Evolutionary conservation across 2,888 invertebrate genomes (phyloP), one percentile per base, ranked within the genome.

Genomic region (Punctoribates punctum): DNA sequence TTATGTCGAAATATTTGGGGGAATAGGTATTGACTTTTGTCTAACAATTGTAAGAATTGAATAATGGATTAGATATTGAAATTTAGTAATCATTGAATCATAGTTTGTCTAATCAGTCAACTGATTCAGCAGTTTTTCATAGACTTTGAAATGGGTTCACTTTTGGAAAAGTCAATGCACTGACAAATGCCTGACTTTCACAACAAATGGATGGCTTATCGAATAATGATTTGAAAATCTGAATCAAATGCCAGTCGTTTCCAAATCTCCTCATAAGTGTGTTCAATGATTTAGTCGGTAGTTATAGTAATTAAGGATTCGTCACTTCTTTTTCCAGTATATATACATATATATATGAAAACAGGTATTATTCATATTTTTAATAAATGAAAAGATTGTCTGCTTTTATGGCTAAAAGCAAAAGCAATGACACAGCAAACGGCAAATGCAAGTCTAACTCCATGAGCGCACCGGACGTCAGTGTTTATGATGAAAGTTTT

Each of bases 371-470:
- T 67, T 67, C 62, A 62, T 60, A 60, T 67, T 20, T 67, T 60
- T 13, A 15, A 57, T 25, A 23, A 23, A 57, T 23, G 25, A 11
- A 60, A 57, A 67, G 20, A 29, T 67, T 67, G 65, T 67, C 38
- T 34, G n/a, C 29, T 11, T 48, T 29, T 38, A 20, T 5, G 34
- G 25, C 5, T 42, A 42, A 20, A 70, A 20, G 25, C 8, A 42
- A 72, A 72, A 48, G 72, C 72, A 72, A 72, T 72, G 72, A 72
- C 72, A 72, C 72, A 72, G 72, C 72, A 72, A 72, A 72, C 46
- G 72, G 72, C 20, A 27, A 42, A 34, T 15, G 25, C 38, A 72
- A 48, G 34, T 27, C 34, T 34, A 34, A 34, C 70, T 70, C 27
- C 48, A 48, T 72, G 72, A 72, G 72, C 72, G 48, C 46, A 72